phyloP scores from a whole-genome alignment of 2,888 invertebrate genomes.

The Rhorus exstirpatorius region DNA sequence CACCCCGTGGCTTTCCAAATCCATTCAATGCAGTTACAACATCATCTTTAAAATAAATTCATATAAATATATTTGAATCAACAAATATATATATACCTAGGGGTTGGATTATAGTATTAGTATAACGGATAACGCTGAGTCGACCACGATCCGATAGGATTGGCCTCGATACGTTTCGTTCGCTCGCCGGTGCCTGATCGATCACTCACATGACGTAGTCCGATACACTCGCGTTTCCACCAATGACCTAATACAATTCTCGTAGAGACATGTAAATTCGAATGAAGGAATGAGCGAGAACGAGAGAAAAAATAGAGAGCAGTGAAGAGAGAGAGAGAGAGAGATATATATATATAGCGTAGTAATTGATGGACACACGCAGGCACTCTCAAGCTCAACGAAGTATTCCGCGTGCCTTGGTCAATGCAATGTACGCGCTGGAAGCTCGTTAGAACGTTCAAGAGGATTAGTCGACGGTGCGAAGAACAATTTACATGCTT shows the following conservation, averaged over 20 bases:
- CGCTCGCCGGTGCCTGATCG: slow-evolving; percentile 54
- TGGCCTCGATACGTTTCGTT: slow-evolving; percentile 68
- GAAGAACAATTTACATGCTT: slow-evolving; percentile 79
- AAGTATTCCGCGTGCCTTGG: slow-evolving; percentile 65
- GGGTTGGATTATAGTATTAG: slow-evolving; percentile 59
- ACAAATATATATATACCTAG: slow-evolving; percentile 21
- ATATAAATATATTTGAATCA: slow-evolving; percentile 16
- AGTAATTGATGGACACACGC: slow-evolving; percentile 57
- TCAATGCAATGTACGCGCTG: slow-evolving; percentile 69
- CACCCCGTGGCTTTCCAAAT: no score
- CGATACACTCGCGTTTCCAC: slow-evolving; percentile 44
- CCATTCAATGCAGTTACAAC: no score
- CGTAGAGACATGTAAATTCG: slow-evolving; percentile 48
- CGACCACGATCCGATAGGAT: slow-evolving; percentile 61
- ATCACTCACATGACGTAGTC: slow-evolving; percentile 53
- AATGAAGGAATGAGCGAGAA: neutral
- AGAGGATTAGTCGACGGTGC: slow-evolving; percentile 74
- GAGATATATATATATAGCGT: neutral
- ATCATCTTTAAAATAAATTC: no score
- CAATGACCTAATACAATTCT: slow-evolving; percentile 60
- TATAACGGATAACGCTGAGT: slow-evolving; percentile 45
- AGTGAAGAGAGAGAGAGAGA: neutral
- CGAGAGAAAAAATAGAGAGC: neutral
- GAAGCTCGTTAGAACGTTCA: slow-evolving; percentile 77
- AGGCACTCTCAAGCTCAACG: slow-evolving; percentile 19